Evolutionary conservation across 1,140 invertebrate species (phyloP).

Genomic region (Drosophila ogumai): DNA sequence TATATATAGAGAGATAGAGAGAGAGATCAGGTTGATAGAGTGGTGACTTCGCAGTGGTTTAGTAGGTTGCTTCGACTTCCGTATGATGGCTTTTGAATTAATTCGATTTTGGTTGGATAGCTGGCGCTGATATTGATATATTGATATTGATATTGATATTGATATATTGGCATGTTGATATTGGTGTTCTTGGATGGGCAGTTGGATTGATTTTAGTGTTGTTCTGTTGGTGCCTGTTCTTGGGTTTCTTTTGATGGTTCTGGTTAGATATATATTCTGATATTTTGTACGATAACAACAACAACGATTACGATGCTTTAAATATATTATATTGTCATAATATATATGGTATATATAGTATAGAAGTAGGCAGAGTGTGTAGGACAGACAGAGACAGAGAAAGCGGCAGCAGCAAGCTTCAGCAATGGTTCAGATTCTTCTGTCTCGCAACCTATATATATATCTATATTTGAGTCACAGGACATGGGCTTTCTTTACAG

Average conservation of each 20-base stretch:
- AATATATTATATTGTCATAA: slow-evolving; percentile 16
- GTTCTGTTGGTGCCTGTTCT: slow-evolving; percentile 58
- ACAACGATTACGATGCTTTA: slow-evolving; percentile 45
- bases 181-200: slow-evolving; percentile 60
- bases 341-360: slow-evolving; percentile 3
- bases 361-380: slow-evolving; percentile 19
- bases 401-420: slow-evolving; percentile 69
- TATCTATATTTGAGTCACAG: slow-evolving; percentile 6
- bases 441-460: slow-evolving; percentile 20
- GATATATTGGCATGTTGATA: slow-evolving; percentile 28
- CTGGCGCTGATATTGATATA: slow-evolving; percentile 35
- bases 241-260: slow-evolving; percentile 41
- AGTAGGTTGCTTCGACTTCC: slow-evolving; percentile 54
- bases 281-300: slow-evolving; percentile 47
- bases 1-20: slow-evolving; percentile 26
- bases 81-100: slow-evolving; percentile 40
- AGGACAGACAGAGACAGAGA: slow-evolving; percentile 33
- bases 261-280: slow-evolving; percentile 40
- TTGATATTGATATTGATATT: slow-evolving; percentile 39
- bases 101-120: slow-evolving; percentile 50
- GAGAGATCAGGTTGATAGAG: slow-evolving; percentile 48
- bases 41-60: slow-evolving; percentile 61
- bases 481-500: slow-evolving; percentile 7
- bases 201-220: slow-evolving; percentile 63
- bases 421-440: slow-evolving; percentile 49